phyloP scores from a whole-genome alignment of 2,113 vertebrate species.

The Illadopsis cleaveri region DNA sequence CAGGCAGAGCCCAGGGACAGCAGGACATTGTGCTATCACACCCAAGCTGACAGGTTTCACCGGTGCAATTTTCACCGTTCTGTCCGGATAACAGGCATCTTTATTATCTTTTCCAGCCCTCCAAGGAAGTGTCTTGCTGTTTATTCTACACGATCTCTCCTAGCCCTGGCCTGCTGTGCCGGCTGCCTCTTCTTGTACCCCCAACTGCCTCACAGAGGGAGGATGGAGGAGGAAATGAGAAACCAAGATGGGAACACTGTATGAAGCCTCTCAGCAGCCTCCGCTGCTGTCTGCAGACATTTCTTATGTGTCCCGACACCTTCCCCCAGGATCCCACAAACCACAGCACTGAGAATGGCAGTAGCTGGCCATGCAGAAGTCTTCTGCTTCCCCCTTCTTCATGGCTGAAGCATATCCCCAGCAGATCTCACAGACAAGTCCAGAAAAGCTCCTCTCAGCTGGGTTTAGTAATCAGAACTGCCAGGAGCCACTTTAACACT shows the following conservation, averaged over 20 bases:
- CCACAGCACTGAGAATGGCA: neutral
- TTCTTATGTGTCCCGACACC: accelerated
- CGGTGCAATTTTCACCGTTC: neutral
- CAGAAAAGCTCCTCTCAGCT: neutral
- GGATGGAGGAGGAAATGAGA: neutral
- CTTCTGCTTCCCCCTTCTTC: neutral
- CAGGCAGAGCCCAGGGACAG: neutral
- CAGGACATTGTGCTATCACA: neutral
- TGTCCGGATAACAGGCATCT: neutral
- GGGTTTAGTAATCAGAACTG: neutral
- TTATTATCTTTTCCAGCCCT: neutral
- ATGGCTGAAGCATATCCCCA: accelerated
- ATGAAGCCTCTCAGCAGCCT: neutral
- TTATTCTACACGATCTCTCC: neutral
- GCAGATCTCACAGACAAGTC: neutral
- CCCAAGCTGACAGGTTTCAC: neutral
- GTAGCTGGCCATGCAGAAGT: neutral
- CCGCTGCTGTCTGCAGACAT: neutral
- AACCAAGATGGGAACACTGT: neutral
- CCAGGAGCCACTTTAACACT: neutral
- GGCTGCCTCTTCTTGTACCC: neutral
- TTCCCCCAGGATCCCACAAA: neutral
- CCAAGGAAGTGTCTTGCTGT: neutral
- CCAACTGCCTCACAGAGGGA: neutral
- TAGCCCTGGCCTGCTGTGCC: neutral